A percentile compares a stretch with the other conserved stretches of the same genome.
phyloP scores from a whole-genome alignment of 2,113 vertebrate species.

The Coturnix japonica region DNA sequence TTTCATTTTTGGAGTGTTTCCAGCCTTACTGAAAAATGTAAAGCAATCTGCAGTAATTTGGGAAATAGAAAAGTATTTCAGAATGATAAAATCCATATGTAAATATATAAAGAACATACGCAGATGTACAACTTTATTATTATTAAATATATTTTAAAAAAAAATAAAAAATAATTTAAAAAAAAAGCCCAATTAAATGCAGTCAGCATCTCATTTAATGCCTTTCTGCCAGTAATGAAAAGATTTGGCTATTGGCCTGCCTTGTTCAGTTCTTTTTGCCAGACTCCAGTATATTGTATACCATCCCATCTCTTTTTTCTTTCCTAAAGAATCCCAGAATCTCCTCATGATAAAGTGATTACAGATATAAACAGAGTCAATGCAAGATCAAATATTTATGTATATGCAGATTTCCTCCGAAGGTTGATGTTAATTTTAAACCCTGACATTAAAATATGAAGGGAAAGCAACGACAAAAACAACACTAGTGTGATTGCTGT shows the following conservation, averaged over 20 bases:
- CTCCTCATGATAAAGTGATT: neutral
- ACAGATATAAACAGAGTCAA: neutral
- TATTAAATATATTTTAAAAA: neutral
- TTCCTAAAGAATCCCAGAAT: neutral
- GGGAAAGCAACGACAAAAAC: neutral
- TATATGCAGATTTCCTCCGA: neutral
- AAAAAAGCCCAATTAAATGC: slow-evolving; percentile 7
- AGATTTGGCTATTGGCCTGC: slow-evolving; percentile 7
- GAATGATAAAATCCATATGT: neutral
- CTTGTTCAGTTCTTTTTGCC: neutral
- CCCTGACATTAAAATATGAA: neutral
- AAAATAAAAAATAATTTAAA: neutral
- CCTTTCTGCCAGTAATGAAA: slow-evolving; percentile 47
- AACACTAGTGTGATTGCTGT: neutral
- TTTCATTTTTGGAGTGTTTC: neutral
- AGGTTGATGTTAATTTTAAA: slow-evolving; percentile 30
- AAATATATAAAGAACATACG: neutral
- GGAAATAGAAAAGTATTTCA: slow-evolving; percentile 29
- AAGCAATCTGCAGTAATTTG: neutral
- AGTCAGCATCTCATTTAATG: neutral
- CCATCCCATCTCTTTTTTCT: neutral
- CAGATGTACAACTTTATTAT: neutral
- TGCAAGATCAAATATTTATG: neutral
- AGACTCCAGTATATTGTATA: neutral
- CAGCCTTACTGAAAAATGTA: slow-evolving; percentile 20